Percentiles rank a stretch among this genome's conserved stretches.
Evolutionary conservation across 2,888 invertebrate genomes (phyloP).

Genomic region (Tanytarsus gracilentus): DNA sequence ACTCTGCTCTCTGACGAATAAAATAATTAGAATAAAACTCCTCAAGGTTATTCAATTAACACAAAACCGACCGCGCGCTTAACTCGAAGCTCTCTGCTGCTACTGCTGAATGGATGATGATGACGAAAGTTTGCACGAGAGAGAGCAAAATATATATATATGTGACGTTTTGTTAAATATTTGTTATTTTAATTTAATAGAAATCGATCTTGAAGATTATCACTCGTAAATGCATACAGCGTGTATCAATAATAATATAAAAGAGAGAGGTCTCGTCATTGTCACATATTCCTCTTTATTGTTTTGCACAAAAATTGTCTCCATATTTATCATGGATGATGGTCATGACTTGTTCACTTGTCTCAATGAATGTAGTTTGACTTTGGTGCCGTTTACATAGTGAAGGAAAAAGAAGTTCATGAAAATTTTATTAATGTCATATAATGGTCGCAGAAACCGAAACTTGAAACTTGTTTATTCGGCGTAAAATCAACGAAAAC

Average conservation of each 20-base stretch:
- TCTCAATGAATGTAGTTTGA: no score
- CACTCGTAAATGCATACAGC: constrained; percentile 1
- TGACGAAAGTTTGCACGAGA: not conserved
- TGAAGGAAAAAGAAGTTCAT: constrained; percentile 1
- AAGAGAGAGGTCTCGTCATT: no score
- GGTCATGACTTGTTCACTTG: no score
- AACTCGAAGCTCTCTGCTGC: not conserved
- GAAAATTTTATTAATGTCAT: not conserved
- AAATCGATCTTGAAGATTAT: constrained; percentile 14
- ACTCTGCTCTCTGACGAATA: no score
- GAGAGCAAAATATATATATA: no score
- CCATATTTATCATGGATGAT: no score
- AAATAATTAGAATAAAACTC: constrained; percentile 27
- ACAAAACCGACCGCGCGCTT: constrained; percentile 20
- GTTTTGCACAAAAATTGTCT: no score
- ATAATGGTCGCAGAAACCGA: no score
- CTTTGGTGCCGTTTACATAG: not conserved
- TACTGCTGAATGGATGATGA: not conserved
- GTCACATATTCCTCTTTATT: no score
- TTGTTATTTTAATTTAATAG: constrained; percentile 27
- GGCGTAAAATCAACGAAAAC: no score
- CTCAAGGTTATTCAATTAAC: constrained; percentile 26
- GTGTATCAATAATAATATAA: no score
- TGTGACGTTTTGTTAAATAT: constrained; percentile 21
- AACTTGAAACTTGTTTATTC: no score